Conservation (phyloP, 2,888 invertebrate species). For the Acanthoscelides obtectus region DNA sequence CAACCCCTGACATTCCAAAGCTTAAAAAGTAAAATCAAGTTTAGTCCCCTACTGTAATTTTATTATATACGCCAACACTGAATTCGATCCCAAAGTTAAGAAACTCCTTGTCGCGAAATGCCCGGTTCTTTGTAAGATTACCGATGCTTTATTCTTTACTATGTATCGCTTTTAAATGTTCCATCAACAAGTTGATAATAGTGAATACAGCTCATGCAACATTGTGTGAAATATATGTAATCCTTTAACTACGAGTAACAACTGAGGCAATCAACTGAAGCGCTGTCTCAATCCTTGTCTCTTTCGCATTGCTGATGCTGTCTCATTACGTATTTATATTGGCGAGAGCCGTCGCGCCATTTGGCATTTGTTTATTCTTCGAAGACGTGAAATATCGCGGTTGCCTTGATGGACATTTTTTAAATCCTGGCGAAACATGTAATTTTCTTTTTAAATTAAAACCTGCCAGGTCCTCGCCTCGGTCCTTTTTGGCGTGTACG, state of each 20-base stretch:
- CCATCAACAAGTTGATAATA: too few relatives aligned
- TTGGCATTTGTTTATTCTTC: slow-evolving; percentile 28
- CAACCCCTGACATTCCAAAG: too few relatives aligned
- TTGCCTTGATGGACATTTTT: slow-evolving; percentile 31
- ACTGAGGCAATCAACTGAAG: not conserved
- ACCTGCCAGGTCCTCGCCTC: slow-evolving; percentile 18
- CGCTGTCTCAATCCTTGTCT: not conserved
- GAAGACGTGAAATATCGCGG: slow-evolving; percentile 29
- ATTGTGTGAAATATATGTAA: too few relatives aligned
- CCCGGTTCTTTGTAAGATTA: too few relatives aligned
- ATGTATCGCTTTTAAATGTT: too few relatives aligned
- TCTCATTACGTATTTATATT: not conserved
- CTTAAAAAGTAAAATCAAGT: too few relatives aligned
- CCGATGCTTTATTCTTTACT: too few relatives aligned
- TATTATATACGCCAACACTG: too few relatives aligned
- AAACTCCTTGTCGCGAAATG: too few relatives aligned
- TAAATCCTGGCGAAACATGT: slow-evolving; percentile 27
- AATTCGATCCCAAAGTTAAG: too few relatives aligned
- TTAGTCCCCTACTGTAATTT: too few relatives aligned
- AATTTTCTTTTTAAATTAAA: slow-evolving; percentile 33
- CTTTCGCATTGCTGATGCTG: not conserved
- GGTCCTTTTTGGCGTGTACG: not conserved
- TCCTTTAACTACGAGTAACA: not conserved
- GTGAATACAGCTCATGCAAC: too few relatives aligned
- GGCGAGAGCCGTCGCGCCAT: not conserved